Conservation (phyloP, 2,888 invertebrate species). For the Stenolophus ochropezus region DNA sequence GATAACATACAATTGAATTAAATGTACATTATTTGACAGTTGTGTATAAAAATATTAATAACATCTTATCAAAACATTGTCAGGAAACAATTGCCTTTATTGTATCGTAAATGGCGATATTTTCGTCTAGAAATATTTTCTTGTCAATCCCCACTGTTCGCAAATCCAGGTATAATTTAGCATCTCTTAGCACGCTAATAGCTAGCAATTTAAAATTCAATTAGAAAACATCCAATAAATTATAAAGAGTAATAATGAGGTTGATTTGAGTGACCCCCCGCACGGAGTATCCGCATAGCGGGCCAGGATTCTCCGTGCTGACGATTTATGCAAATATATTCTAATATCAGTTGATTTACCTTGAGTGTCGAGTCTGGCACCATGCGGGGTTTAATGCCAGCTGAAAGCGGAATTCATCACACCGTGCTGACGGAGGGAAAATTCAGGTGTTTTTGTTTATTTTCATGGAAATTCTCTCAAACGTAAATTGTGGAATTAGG, state of each 20-base stretch:
- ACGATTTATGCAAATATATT: slow-evolving; percentile 58
- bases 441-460: neutral
- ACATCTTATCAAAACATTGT: too few species aligned
- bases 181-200: slow-evolving; percentile 30
- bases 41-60: too few species aligned
- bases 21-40: too few species aligned
- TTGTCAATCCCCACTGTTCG: neutral
- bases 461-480: neutral
- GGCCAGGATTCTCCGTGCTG: neutral
- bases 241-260: slow-evolving; percentile 22
- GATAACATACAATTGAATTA: too few species aligned
- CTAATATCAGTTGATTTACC: slow-evolving; percentile 58
- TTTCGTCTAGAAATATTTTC: too few species aligned
- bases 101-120: too few species aligned
- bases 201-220: slow-evolving; percentile 45
- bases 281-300: neutral
- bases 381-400: slow-evolving; percentile 26
- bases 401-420: slow-evolving; percentile 15
- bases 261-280: slow-evolving; percentile 3
- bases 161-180: neutral
- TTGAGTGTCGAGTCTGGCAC: slow-evolving; percentile 21
- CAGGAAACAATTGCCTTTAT: too few species aligned
- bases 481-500: too few species aligned
- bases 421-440: neutral
- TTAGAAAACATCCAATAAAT: slow-evolving; percentile 42